phyloP scores from a whole-genome alignment of 2,113 vertebrate species.

The Archilochus colubris region DNA sequence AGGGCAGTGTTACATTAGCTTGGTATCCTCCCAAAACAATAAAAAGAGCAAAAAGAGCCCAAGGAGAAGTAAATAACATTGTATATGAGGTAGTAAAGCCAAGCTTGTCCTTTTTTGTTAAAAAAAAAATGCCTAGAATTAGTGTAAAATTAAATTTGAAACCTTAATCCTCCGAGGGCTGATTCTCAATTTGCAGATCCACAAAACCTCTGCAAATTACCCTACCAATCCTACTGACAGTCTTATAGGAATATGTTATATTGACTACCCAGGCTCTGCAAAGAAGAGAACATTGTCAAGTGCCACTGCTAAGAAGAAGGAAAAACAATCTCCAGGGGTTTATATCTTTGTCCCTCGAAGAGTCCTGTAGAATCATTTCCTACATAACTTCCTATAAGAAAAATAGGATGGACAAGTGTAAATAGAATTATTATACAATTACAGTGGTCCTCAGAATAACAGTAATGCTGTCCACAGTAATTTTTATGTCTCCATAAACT shows the following conservation, averaged over 20 bases:
- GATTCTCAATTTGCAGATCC: conserved; percentile 64
- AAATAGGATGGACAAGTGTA: conserved; percentile 58
- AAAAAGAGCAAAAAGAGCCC: conserved; percentile 20
- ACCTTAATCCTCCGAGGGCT: conserved; percentile 54
- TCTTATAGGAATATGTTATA: conserved; percentile 57
- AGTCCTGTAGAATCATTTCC: conserved; percentile 3
- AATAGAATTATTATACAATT: conserved; percentile 70
- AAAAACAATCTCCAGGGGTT: conserved; percentile 12
- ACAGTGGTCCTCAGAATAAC: conserved; percentile 30
- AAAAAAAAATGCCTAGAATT: conserved; percentile 51
- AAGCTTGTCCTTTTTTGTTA: conserved; percentile 20
- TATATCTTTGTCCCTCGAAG: not conserved
- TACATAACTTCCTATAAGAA: conserved; percentile 20
- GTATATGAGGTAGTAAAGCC: conserved; percentile 42
- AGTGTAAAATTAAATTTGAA: conserved; percentile 68
- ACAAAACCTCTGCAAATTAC: conserved; percentile 64
- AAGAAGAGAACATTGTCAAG: not conserved
- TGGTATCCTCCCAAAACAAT: conserved; percentile 16
- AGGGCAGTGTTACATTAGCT: not conserved
- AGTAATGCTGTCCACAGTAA: conserved; percentile 24
- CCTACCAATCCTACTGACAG: conserved; percentile 54
- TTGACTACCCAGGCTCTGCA: conserved; percentile 32
- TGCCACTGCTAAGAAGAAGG: not conserved
- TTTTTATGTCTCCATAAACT: conserved; percentile 57
- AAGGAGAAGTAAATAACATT: conserved; percentile 45